Percentiles rank a stretch among this genome's conserved stretches.
Conservation (phyloP, 2,888 invertebrate genomes). For the Rhingia campestris region DNA sequence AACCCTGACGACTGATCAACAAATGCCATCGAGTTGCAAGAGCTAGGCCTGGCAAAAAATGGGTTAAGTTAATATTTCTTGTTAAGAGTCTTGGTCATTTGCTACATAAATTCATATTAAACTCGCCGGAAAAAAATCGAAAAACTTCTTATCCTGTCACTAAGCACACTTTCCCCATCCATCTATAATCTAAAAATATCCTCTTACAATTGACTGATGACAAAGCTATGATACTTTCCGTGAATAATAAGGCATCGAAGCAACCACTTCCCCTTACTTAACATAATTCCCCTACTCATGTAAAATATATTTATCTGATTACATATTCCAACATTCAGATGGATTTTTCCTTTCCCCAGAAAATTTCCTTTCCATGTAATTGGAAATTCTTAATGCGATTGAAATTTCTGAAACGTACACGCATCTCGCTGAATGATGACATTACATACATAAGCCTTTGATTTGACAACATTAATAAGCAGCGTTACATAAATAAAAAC, state of each 20-base stretch:
- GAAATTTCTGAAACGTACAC: conserved; percentile 21
- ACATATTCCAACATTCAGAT: too few species aligned
- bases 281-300: neutral
- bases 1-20: too few species aligned
- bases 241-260: conserved; percentile 21
- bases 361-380: neutral
- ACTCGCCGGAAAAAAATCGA: too few species aligned
- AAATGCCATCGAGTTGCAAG: too few species aligned
- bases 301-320: neutral
- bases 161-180: too few species aligned
- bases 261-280: neutral
- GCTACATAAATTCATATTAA: too few species aligned
- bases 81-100: too few species aligned
- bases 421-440: conserved; percentile 40
- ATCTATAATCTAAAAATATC: neutral
- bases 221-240: conserved; percentile 5
- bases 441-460: conserved; percentile 68
- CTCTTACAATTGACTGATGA: conserved; percentile 39
- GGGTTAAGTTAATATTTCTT: too few species aligned
- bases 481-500: conserved; percentile 11
- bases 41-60: too few species aligned
- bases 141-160: too few species aligned
- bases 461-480: conserved; percentile 39
- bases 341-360: neutral
- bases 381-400: conserved; percentile 47